These are phyloP conservation scores for Buceros bicornis DNA, from an alignment of 2,797 vertebrate genomes.

Conservation along the genomic window DNA sequence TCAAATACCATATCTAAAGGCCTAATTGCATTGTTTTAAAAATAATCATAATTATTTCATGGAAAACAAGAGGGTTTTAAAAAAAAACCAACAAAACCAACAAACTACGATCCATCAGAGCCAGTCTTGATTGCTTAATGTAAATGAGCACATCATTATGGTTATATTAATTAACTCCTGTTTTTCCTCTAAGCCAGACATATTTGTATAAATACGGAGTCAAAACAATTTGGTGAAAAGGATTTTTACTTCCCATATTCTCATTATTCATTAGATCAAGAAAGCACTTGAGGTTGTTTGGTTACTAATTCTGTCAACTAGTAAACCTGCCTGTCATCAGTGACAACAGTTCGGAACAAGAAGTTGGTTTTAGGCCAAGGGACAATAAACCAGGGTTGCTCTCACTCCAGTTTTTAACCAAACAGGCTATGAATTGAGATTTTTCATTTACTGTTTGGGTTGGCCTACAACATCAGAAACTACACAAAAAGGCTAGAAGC, in stretches of 20 bases:
- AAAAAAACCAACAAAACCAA: background rate
- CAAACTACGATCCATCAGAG: background rate
- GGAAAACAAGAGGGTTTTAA: background rate
- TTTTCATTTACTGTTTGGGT: background rate
- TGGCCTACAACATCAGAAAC: background rate
- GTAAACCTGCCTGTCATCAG: background rate
- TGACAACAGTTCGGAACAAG: background rate
- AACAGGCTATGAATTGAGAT: background rate
- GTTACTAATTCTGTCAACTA: background rate
- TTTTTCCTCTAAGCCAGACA: background rate
- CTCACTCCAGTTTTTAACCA: background rate
- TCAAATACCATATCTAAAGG: background rate
- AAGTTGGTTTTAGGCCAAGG: background rate
- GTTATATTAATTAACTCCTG: background rate
- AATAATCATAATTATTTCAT: background rate
- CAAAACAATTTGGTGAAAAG: background rate
- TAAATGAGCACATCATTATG: background rate
- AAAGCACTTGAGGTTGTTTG: background rate
- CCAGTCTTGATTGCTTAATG: background rate
- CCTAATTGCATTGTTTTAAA: slow-evolving; percentile 8
- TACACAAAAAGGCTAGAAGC: background rate
- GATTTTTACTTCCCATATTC: background rate
- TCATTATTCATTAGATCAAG: background rate
- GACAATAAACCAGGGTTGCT: background rate
- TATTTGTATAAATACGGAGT: background rate